Evolutionary conservation across 2,113 vertebrate genomes (phyloP), one percentile per base, ranked within the genome.

Genomic region (Sciurus niger): DNA sequence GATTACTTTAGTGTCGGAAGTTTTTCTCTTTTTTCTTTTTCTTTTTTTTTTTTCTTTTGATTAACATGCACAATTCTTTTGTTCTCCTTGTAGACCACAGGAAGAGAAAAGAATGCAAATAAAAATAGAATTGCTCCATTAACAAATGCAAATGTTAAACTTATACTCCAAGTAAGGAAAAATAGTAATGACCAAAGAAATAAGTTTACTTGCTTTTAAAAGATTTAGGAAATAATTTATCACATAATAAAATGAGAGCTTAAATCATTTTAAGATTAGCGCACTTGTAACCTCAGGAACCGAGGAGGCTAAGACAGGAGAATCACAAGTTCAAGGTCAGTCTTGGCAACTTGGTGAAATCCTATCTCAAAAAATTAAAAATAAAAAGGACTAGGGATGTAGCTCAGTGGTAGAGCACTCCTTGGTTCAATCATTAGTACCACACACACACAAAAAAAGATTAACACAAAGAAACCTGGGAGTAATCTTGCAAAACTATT

Each of bases 61-160:
- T 79, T 55, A 79, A 70, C 65, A 1, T 94, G 37, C 55, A 89
- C 14, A 48, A 1, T 40, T 91, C 43, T 68, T 87, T 78, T 86
- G 30, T 58, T 97, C 51, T 22, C 89, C 37, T 55, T 65, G 37
- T 85, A 74, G 48, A 73, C 34, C 37, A 55, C 22, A 18, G 72
- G 46, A 88, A 60, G 28, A 96, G 40, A 77, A 85, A 89, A 72
- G 55, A 88, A 18, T 91, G 24, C 76, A 65, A 43, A 83, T 95
- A 79, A 53, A 8, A 53, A 13, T n/a, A 20, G 30, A 87, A 72
- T 58, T 91, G 53, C 34, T 88, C 60, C 55, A 25, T 28, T 63
- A 63, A 63, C 24, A 63, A 24, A 24, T 63, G 77, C 24, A 77
- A 86, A 34, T 77, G 30, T 77, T 53, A 77, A 46, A 34, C 67